These are phyloP conservation scores for Anser cygnoides DNA, from an alignment of 2,113 vertebrate species.

Conservation along the genomic window DNA sequence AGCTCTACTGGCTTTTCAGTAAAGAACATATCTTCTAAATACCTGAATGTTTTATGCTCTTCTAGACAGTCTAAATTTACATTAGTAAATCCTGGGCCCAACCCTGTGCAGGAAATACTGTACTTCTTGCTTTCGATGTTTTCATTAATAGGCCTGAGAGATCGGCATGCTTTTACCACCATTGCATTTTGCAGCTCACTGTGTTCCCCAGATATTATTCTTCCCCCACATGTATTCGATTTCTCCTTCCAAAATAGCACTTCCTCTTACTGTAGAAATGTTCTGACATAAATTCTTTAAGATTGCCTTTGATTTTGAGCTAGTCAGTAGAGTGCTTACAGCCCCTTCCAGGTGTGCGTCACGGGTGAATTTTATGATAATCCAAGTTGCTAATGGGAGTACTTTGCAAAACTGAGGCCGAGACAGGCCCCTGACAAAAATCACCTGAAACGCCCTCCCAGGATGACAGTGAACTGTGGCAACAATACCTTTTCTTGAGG, in stretches of 20 bases:
- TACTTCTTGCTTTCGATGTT: not conserved
- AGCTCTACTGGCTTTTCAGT: not conserved
- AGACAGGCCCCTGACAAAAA: not conserved
- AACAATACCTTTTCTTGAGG: not conserved
- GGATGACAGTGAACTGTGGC: not conserved
- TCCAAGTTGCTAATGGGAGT: not conserved
- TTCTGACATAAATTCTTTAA: not conserved
- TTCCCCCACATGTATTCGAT: not conserved
- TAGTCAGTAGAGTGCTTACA: not conserved
- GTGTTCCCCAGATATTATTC: not conserved
- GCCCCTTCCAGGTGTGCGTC: not conserved
- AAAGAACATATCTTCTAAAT: not conserved
- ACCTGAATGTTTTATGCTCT: not conserved
- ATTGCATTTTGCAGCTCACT: rapidly evolving
- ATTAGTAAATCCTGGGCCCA: not conserved
- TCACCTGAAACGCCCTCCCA: not conserved
- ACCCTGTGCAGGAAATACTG: not conserved
- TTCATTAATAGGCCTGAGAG: not conserved
- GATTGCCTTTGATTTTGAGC: not conserved
- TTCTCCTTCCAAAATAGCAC: not conserved
- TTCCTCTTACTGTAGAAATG: not conserved
- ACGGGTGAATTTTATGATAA: not conserved
- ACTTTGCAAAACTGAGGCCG: not conserved
- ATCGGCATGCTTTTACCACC: not conserved
- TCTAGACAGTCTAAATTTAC: not conserved